Percentiles rank a stretch among this genome's conserved stretches.
phyloP scores from a whole-genome alignment of 1,140 invertebrate species.

The Holcopasites calliopsidis region DNA sequence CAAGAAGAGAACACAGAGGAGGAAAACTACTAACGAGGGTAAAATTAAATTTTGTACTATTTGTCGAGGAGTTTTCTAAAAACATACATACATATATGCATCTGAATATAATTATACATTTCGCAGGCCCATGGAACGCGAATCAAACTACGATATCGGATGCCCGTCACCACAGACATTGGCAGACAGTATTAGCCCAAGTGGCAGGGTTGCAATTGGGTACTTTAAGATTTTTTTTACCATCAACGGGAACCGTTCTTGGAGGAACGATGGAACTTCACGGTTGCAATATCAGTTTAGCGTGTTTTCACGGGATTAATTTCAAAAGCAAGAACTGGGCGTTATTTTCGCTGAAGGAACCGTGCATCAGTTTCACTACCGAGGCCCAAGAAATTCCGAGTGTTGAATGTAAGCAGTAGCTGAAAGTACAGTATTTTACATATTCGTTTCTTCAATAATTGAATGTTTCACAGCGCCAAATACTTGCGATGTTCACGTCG shows the following conservation, averaged over 20 bases:
- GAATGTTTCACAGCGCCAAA: slow-evolving; percentile 65
- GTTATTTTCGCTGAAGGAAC: slow-evolving; percentile 95
- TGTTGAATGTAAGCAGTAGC: slow-evolving; percentile 81
- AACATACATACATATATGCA: slow-evolving; percentile 19
- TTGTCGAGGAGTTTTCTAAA: neutral
- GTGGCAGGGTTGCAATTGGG: slow-evolving; percentile 88
- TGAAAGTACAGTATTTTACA: neutral
- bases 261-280: slow-evolving; percentile 96
- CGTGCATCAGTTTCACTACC: slow-evolving; percentile 96
- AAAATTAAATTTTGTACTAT: slow-evolving; percentile 2
- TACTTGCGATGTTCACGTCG: slow-evolving; percentile 85
- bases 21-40: slow-evolving; percentile 72
- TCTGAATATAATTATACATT: slow-evolving; percentile 17
- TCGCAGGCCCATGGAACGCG: slow-evolving; percentile 69
- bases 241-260: slow-evolving; percentile 88
- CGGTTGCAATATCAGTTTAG: slow-evolving; percentile 94
- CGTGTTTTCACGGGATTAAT: slow-evolving; percentile 98
- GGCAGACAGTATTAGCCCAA: slow-evolving; percentile 90
- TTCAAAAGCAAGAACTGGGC: slow-evolving; percentile 99
- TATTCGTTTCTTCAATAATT: neutral
- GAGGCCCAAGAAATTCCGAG: slow-evolving; percentile 93
- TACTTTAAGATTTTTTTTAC: slow-evolving; percentile 82
- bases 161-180: slow-evolving; percentile 92
- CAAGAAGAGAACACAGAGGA: slow-evolving; percentile 76
- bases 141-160: slow-evolving; percentile 81